Percentiles rank a stretch among this genome's conserved stretches.
Conservation (phyloP, 2,888 invertebrate species). For the Watsonalla cultraria region DNA sequence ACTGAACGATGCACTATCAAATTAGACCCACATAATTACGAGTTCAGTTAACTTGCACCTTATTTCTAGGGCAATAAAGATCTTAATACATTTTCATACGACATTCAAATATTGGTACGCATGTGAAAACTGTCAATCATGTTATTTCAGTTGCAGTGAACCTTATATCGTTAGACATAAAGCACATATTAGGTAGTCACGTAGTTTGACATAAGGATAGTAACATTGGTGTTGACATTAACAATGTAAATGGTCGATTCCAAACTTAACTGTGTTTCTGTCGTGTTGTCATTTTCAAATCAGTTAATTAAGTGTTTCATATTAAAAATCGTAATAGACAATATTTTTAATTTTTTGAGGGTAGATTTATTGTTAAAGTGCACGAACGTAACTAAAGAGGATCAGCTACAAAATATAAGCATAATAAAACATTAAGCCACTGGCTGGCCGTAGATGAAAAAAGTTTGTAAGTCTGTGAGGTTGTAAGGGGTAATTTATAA, state of each 20-base stretch:
- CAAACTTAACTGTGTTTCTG: slow-evolving; percentile 17
- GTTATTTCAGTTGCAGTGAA: neutral
- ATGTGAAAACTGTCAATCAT: neutral
- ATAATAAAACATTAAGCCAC: too few species aligned
- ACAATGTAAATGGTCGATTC: slow-evolving; percentile 11
- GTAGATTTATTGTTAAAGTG: too few species aligned
- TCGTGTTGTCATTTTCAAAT: slow-evolving; percentile 19
- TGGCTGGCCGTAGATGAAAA: too few species aligned
- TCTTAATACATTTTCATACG: neutral
- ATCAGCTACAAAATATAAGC: too few species aligned
- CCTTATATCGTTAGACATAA: neutral
- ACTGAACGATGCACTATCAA: slow-evolving; percentile 19
- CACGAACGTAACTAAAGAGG: too few species aligned
- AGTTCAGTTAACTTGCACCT: neutral
- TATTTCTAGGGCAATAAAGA: neutral
- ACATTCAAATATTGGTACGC: neutral
- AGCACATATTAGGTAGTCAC: neutral
- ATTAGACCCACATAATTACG: slow-evolving; percentile 15
- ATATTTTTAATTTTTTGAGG: too few species aligned
- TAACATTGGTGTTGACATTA: slow-evolving; percentile 15
- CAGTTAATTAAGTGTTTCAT: slow-evolving; percentile 22
- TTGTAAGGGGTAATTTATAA: too few species aligned
- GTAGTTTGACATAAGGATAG: neutral
- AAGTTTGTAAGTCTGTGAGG: too few species aligned
- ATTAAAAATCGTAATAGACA: too few species aligned